These are phyloP conservation scores for Chunga burmeisteri DNA, from an alignment of 2,113 vertebrate species.

Conservation along the genomic window DNA sequence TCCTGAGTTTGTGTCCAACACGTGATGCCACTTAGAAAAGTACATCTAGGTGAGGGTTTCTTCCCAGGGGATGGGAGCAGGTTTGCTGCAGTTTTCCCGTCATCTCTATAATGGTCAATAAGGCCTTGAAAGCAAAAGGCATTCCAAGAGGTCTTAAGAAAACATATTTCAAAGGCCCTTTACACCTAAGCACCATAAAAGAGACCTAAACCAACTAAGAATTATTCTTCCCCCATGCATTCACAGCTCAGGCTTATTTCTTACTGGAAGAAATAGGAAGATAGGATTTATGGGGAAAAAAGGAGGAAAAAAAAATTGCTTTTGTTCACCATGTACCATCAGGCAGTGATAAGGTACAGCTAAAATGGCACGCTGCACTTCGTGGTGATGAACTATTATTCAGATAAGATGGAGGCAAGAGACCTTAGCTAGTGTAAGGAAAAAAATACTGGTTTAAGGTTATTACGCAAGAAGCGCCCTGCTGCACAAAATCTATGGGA, in stretches of 20 bases:
- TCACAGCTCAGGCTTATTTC: neutral
- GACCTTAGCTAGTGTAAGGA: constrained; percentile 25
- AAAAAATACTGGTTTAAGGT: constrained; percentile 59
- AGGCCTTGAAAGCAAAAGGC: neutral
- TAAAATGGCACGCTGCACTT: constrained; percentile 68
- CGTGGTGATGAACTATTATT: constrained; percentile 62
- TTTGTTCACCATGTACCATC: constrained; percentile 58
- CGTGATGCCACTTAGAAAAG: neutral
- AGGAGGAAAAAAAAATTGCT: constrained; percentile 24
- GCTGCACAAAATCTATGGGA: constrained; percentile 71
- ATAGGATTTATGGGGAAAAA: constrained; percentile 58
- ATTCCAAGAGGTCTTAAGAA: neutral
- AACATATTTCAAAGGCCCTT: neutral
- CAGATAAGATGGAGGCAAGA: constrained; percentile 70
- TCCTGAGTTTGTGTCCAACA: neutral
- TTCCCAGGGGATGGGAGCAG: neutral
- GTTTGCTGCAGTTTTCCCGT: neutral
- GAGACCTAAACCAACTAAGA: neutral
- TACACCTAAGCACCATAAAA: neutral
- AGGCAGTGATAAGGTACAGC: constrained; percentile 65
- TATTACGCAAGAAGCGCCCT: constrained; percentile 77
- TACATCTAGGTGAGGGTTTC: neutral
- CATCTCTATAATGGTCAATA: neutral
- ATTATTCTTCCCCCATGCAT: neutral
- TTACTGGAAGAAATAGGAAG: constrained; percentile 47